Evolutionary conservation across 2,797 vertebrate species (phyloP), one percentile per base, ranked within the genome.

Genomic region (Percopsis omiscomaycus): DNA sequence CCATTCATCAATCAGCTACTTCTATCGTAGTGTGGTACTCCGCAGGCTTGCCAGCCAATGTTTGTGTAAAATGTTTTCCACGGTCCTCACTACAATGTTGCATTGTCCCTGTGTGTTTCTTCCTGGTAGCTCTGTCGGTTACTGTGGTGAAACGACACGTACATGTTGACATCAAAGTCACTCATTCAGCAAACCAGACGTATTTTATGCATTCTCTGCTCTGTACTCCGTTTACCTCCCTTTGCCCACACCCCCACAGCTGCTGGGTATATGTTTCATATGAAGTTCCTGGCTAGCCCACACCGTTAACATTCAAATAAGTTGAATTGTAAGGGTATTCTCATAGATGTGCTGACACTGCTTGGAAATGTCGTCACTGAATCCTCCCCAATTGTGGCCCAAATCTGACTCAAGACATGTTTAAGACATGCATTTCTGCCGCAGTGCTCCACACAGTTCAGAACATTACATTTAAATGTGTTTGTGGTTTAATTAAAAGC

Each of bases 101-200:
- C 67, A 61, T 79, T 82, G 79, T 78, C 68, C 70, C 51, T 12
- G 28, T 46, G 52, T 71, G 55, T 60, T 64, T 64, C 65, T 76
- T 82, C 68, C 69, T 61, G 66, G 65, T 79, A 66, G 66, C 75
- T 77, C 13, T 45, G 11, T 61, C 42, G 59, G 58, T 74, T 30
- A 47, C 69, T 50, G 61, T 12, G 54, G 70, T 76, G 6, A 73
- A 74, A 62, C 72, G 57, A 32, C 56, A 57, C 72, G 56, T 55
- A 71, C 66, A 66, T 70, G 59, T 55, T 82, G 66, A 74, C 76
- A 79, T 84, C 59, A 79, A 73, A 79, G 75, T 60, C 29, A 4
- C 6, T 27, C 44, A 13, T 64, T 79, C 64, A 48, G 14, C 62
- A 56, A 78, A 76, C 69, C 76, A 27, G 67, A 27, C 54, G 16